Percentiles rank a stretch among this genome's conserved stretches.
Conservation (phyloP, 1,140 invertebrate species). For the Holcopasites calliopsidis region DNA sequence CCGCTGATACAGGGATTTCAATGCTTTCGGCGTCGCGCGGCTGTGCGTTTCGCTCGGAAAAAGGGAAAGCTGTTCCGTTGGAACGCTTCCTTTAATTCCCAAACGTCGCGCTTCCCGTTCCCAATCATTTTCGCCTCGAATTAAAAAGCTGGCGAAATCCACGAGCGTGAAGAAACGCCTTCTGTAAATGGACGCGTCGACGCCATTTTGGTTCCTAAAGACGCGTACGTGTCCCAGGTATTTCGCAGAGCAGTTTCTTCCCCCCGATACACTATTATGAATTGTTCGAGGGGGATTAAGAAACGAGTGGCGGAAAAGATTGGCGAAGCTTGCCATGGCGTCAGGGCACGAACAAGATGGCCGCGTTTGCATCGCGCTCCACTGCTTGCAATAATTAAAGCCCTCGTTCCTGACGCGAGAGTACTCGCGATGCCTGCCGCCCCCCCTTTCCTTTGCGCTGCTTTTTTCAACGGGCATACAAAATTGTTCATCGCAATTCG, state of each 20-base stretch:
- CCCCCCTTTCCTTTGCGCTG: constrained; percentile 37
- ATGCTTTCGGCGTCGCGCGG: background rate
- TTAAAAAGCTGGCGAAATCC: background rate
- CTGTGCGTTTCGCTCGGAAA: background rate
- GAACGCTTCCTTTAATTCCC: background rate
- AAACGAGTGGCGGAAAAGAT: constrained; percentile 29
- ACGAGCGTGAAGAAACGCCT: too few species aligned
- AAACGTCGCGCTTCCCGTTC: background rate
- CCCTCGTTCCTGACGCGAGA: constrained; percentile 38
- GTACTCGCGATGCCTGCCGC: background rate
- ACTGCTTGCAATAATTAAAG: constrained; percentile 61
- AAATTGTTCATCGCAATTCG: too few species aligned
- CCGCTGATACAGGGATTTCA: constrained; percentile 27
- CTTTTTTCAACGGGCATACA: background rate
- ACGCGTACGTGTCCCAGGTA: too few species aligned
- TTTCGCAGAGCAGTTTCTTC: too few species aligned
- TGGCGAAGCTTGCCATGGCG: constrained; percentile 47
- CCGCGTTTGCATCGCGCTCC: constrained; percentile 53
- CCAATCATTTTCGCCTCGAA: too few species aligned
- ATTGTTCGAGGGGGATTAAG: background rate
- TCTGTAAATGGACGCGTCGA: too few species aligned
- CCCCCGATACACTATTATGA: background rate
- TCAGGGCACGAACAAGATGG: constrained; percentile 53
- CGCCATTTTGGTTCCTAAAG: too few species aligned
- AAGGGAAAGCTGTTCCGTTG: background rate